Percentiles rank a stretch among this genome's conserved stretches.
These are phyloP conservation scores for Micoletzkya japonica DNA, from an alignment of 2,888 invertebrate species.

Conservation along the genomic window DNA sequence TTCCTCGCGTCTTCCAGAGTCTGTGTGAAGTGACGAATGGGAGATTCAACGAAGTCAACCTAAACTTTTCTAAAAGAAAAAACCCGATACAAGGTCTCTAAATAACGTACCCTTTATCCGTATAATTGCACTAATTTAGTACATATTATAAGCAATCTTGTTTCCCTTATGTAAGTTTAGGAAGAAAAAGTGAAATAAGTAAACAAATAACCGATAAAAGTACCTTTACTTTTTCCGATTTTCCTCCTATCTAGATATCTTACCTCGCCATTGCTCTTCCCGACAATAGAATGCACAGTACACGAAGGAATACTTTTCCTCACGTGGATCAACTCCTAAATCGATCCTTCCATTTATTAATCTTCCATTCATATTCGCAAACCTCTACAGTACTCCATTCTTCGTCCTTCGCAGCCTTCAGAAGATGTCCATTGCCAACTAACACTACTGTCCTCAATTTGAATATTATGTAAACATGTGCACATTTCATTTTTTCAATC, in stretches of 20 bases:
- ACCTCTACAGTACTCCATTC: constrained; percentile 1
- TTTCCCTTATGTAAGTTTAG: background rate
- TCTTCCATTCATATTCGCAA: no score
- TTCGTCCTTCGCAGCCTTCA: constrained; percentile 18
- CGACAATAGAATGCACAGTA: no score
- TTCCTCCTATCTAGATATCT: no score
- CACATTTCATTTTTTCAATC: background rate
- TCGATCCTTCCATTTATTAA: no score
- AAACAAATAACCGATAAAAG: background rate
- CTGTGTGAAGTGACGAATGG: constrained; percentile 20
- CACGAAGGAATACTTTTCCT: no score
- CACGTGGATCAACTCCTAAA: no score
- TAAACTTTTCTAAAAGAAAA: background rate
- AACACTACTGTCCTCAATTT: background rate
- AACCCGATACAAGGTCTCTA: background rate
- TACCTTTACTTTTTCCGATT: no score
- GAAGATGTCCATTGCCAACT: background rate
- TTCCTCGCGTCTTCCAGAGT: constrained; percentile 11
- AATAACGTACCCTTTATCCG: background rate
- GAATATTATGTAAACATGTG: background rate
- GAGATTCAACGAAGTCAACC: constrained; percentile 5
- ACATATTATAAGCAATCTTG: constrained; percentile 7
- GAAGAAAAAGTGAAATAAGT: background rate
- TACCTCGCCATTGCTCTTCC: no score
- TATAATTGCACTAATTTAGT: background rate